Base-by-base conservation (phyloP, 35 echinoderm and acorn worm species). In the Hemicentrotus pulcherrimus region DNA sequence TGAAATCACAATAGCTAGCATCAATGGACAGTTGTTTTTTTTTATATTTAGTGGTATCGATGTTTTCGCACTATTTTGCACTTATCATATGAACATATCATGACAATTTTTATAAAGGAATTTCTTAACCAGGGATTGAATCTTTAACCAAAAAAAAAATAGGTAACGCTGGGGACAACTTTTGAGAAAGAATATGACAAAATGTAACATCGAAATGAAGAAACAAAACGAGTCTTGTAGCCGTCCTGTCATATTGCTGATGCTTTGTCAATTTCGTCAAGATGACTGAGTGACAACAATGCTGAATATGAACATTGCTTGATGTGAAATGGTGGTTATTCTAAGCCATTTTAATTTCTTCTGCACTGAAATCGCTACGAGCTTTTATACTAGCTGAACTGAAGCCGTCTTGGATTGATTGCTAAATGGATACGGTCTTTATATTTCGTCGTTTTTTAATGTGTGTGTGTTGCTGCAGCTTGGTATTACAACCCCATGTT, bases 51-150 rank as follows among this genome's bases (percentile, higher is more conserved):
- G 88, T 90, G 32, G 31, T 90, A 90, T 90, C 19, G 14, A 90
- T 90, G 88, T 90, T 45, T 90, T 90, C 88, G 88, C 88, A 90
- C 88, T 45, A 41, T 78, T 78, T 78, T 78, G 65, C 65, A 78
- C 65, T 28, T 22, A 28, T 78, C n/a, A 78, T 78, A 78, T 78
- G 15, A 78, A 78, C 65, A 28, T 15, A n/a, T 78, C 28, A n/a
- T 78, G 65, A n/a, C 19, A 78, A 0, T 78, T 78, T 78, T 22
- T n/a, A 78, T 78, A 22, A 78, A 28, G 65, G 28, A 78, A 22
- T 7, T 78, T 78, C 15, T 28, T 30, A 28, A 70, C 16, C 61
- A 70, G 65, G 22, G 65, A 30, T 6, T n/a, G 65, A n/a, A 28
- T 78, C 65, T n/a, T 28, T 7, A 22, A n/a, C n/a, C n/a, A 14